phyloP scores from a whole-genome alignment of 2,888 invertebrate species.

The Nasonovia ribisnigri region DNA sequence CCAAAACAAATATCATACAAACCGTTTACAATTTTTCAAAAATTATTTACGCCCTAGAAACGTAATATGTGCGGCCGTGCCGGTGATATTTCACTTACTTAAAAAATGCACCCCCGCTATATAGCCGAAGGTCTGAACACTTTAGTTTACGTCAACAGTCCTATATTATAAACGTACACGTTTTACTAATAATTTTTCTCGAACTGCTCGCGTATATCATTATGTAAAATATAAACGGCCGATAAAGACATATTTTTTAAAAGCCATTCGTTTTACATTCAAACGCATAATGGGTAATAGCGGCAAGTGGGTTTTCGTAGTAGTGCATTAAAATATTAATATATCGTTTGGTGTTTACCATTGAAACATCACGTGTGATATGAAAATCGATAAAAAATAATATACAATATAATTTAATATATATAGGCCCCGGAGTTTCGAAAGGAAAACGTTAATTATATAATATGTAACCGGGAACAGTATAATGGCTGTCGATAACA shows the following conservation, averaged over 20 bases:
- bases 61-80: slow-evolving; percentile 7
- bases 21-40: slow-evolving; percentile 24
- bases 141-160: not conserved
- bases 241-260: slow-evolving; percentile 9
- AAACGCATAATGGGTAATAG: not conserved
- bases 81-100: slow-evolving; percentile 30
- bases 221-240: not conserved
- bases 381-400: not conserved
- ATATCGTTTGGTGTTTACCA: not conserved
- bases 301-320: not conserved
- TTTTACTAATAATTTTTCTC: slow-evolving; percentile 26
- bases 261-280: not conserved
- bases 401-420: not conserved
- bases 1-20: slow-evolving; percentile 27
- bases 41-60: slow-evolving; percentile 13
- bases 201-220: not conserved
- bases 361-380: slow-evolving; percentile 21
- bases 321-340: not conserved
- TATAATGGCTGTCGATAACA: not conserved
- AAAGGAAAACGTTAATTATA: slow-evolving; percentile 9
- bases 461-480: not conserved
- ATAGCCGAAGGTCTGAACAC: not conserved
- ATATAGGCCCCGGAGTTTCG: not conserved
- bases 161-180: not conserved
- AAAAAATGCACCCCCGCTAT: slow-evolving; percentile 1